A percentile compares a stretch with the other conserved stretches of the same genome.
These are phyloP conservation scores for Darevskia nairensis DNA, from an alignment of 2,797 vertebrate species.

Conservation along the genomic window DNA sequence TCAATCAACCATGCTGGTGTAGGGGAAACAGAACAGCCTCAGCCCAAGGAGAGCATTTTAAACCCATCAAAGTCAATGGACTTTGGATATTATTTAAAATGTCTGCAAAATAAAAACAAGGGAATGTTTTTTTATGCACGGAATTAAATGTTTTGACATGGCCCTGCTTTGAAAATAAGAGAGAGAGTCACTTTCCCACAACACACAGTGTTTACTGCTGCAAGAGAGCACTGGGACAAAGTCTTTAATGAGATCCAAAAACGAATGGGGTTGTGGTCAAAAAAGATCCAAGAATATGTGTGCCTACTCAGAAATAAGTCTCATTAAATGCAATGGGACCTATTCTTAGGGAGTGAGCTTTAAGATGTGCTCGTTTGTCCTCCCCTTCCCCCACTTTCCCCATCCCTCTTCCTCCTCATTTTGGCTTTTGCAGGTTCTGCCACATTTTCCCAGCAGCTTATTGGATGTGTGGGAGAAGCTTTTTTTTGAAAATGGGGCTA, in stretches of 20 bases:
- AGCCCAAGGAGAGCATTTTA: neutral
- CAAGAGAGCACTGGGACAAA: neutral
- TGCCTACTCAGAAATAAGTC: neutral
- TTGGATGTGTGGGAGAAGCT: neutral
- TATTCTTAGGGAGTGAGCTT: too few relatives aligned
- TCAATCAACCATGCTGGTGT: neutral
- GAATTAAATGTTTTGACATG: neutral
- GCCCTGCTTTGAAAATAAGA: neutral
- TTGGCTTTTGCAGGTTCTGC: neutral
- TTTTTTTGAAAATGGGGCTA: neutral
- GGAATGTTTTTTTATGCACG: neutral
- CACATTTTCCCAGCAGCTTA: neutral
- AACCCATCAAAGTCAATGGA: neutral
- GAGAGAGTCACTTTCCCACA: neutral
- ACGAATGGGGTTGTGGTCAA: too few relatives aligned
- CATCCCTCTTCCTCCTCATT: neutral
- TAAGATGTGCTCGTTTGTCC: neutral
- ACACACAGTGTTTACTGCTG: neutral
- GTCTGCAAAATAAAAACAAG: neutral
- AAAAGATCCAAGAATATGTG: neutral
- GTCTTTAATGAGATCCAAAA: neutral
- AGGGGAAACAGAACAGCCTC: neutral
- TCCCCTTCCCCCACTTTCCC: neutral
- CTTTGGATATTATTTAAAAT: neutral
- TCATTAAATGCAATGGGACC: neutral